These are phyloP conservation scores for Nannospalax galili DNA, from an alignment of 2,113 vertebrate genomes.

Conservation along the genomic window DNA sequence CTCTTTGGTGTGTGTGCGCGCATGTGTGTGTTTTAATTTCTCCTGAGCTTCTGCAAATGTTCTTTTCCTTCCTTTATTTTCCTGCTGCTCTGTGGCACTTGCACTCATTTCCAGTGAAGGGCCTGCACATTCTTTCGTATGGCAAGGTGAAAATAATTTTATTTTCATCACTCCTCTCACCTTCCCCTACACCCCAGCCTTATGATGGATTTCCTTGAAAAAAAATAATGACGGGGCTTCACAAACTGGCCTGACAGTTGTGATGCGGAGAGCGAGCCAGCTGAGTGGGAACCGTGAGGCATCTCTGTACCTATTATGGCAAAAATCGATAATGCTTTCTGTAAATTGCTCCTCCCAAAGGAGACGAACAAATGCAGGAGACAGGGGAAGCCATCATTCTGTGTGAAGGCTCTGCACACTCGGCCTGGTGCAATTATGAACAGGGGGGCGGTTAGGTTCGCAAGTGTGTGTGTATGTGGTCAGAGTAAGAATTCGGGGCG, in stretches of 20 bases:
- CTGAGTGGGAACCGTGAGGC: constrained; percentile 88
- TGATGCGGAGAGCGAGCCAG: constrained; percentile 86
- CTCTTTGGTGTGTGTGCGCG: constrained; percentile 66
- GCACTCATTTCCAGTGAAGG: constrained; percentile 84
- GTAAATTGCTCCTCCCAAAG: constrained; percentile 93
- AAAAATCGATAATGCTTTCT: constrained; percentile 93
- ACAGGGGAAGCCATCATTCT: constrained; percentile 90
- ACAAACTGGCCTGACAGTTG: constrained; percentile 90
- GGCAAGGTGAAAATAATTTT: constrained; percentile 94
- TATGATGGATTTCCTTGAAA: constrained; percentile 90
- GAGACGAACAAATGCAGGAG: constrained; percentile 90
- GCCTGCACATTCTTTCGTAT: constrained; percentile 86
- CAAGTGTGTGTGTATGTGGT: constrained; percentile 26
- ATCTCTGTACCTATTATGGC: constrained; percentile 92
- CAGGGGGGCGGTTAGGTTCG: constrained; percentile 75
- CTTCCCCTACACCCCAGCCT: constrained; percentile 76
- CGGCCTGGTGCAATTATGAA: constrained; percentile 89
- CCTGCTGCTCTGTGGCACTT: constrained; percentile 78
- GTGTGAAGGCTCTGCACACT: constrained; percentile 87
- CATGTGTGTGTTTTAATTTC: constrained; percentile 65
- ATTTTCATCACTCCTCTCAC: constrained; percentile 87
- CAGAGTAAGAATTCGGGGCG: constrained; percentile 59
- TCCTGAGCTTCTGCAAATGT: constrained; percentile 80
- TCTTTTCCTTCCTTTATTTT: constrained; percentile 69
- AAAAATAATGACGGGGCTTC: constrained; percentile 90